These are phyloP conservation scores for Diceros bicornis DNA, from an alignment of 2,797 vertebrate species.

Conservation along the genomic window DNA sequence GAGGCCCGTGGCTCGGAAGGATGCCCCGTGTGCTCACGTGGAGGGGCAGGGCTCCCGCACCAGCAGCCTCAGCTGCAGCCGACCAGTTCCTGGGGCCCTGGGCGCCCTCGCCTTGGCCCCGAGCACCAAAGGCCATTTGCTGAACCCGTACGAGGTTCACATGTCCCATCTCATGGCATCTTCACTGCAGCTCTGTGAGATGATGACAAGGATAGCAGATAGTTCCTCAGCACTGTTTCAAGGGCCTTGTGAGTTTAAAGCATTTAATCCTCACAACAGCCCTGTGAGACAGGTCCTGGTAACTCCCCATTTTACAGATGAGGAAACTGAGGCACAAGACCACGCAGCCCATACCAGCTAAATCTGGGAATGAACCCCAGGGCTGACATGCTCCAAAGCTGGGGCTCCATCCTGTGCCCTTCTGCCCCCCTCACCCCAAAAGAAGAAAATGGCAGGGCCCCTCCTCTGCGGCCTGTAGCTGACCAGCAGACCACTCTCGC, in stretches of 20 bases:
- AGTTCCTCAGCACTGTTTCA: rapidly evolving
- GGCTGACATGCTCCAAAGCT: too few relatives aligned
- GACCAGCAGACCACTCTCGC: rapidly evolving
- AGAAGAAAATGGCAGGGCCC: background rate
- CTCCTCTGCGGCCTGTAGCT: rapidly evolving
- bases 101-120: rapidly evolving
- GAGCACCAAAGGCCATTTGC: too few relatives aligned
- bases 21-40: rapidly evolving
- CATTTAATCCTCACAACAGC: background rate
- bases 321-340: background rate
- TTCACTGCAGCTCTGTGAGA: background rate
- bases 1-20: background rate
- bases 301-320: background rate
- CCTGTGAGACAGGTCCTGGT: rapidly evolving
- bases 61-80: rapidly evolving
- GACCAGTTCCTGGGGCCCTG: rapidly evolving
- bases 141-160: too few relatives aligned
- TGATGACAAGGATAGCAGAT: rapidly evolving
- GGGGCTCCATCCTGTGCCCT: rapidly evolving
- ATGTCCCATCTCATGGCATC: rapidly evolving
- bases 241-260: background rate
- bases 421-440: rapidly evolving
- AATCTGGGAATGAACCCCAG: background rate
- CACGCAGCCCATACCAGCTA: rapidly evolving
- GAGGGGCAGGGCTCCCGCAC: background rate